phyloP scores from a whole-genome alignment of 2,888 invertebrate species.

The Stenurella melanura region DNA sequence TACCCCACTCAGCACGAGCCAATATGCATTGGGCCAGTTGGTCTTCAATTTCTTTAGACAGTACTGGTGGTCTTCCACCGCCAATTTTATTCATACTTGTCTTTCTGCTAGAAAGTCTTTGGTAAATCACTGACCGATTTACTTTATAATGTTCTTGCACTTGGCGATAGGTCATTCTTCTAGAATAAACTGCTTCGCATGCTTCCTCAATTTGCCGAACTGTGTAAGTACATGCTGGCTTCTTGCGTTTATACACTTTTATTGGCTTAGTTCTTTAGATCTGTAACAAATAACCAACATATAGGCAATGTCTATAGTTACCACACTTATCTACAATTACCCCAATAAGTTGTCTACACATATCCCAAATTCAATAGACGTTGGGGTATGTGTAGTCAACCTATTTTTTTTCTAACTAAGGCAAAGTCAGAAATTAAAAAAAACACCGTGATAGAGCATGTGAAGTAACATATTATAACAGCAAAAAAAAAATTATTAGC shows the following conservation, averaged over 20 bases:
- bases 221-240: not conserved
- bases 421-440: not conserved
- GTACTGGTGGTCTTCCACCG: too few species aligned
- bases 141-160: not conserved
- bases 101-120: not conserved
- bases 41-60: too few species aligned
- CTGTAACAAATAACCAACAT: too few species aligned
- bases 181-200: not conserved
- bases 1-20: too few species aligned
- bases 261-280: not conserved
- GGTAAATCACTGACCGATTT: conserved; percentile 2
- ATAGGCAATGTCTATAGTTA: not conserved
- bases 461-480: not conserved
- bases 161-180: not conserved
- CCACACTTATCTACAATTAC: conserved; percentile 15
- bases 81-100: not conserved
- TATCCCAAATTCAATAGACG: not conserved
- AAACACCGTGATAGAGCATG: not conserved
- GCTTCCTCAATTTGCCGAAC: not conserved
- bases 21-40: too few species aligned
- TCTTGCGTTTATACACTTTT: not conserved
- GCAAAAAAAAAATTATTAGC: conserved; percentile 6
- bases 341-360: conserved; percentile 13
- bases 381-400: conserved; percentile 5
- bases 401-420: conserved; percentile 1